Evolutionary conservation across 2,113 vertebrate genomes (phyloP), one percentile per base, ranked within the genome.

Genomic region (Carassius gibelio): DNA sequence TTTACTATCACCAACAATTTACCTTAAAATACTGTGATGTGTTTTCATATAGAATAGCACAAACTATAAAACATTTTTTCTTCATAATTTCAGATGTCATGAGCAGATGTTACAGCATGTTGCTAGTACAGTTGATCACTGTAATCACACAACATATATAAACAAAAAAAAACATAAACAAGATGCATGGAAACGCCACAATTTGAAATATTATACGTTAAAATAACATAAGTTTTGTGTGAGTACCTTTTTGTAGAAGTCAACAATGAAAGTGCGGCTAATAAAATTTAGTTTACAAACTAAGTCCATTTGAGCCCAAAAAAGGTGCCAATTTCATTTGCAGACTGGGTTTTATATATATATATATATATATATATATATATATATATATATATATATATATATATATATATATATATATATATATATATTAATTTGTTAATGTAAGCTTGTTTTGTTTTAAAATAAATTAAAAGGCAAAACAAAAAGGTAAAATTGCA

Each of bases 41-140:
- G 89, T 88, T 90, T 94, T 90, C 92, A 93, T 88, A 90, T 87
- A 90, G 82, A 91, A 95, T 87, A 94, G 94, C 94, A 95, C 95
- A 95, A 93, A 88, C 79, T 91, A 91, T 30, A 36, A 77, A 82
- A 91, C 89, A 80, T 91, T 87, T 66, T 88, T 89, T 91, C 89
- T 92, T 89, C 89, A 90, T 91, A 94, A 93, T 92, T 90, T 62
- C 79, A 93, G 93, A 94, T 94, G 93, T 94, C 92, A 91, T 92
- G 81, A 81, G 81, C 76, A 52, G 75, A 85, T 80, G 62, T 71
- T 42, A 84, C 36, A 45, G 84, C n/a, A 88, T 85, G 88, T 87
- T 85, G 59, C 78, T 84, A 19, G 85, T 72, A 59, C 17, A 57
- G 62, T 75, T 76, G 48, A 74, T 66, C 30, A 69, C 83, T 59